These are phyloP conservation scores for Dicranocentrus wangi DNA, from an alignment of 2,888 invertebrate genomes.

Conservation along the genomic window DNA sequence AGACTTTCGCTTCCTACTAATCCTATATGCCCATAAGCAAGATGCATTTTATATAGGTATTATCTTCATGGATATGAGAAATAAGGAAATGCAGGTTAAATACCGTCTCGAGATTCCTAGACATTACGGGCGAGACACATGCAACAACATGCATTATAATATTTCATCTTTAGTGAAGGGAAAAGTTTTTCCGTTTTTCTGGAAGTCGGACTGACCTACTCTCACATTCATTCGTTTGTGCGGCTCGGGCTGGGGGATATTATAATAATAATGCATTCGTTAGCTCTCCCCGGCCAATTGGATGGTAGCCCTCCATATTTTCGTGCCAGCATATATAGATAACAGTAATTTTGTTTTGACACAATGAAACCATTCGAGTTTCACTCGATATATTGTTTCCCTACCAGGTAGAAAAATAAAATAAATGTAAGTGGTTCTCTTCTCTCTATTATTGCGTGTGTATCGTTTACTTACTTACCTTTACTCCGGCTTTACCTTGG, in stretches of 20 bases:
- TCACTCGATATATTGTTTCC: slow-evolving; percentile 33
- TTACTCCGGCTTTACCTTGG: too few relatives aligned
- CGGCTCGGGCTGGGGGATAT: too few relatives aligned
- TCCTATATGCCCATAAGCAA: too few relatives aligned
- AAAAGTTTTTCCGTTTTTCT: slow-evolving; percentile 23
- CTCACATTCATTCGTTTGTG: background rate
- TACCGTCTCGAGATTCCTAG: too few relatives aligned
- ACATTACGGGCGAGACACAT: too few relatives aligned
- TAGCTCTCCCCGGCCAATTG: slow-evolving; percentile 2
- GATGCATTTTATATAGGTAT: too few relatives aligned
- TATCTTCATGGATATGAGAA: too few relatives aligned
- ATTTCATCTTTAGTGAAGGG: background rate
- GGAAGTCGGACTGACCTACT: slow-evolving; percentile 57
- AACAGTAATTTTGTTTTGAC: slow-evolving; percentile 33
- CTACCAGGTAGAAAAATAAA: background rate
- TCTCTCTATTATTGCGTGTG: too few relatives aligned
- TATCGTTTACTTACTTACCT: too few relatives aligned
- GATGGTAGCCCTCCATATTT: slow-evolving; percentile 30
- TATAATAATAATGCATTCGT: background rate
- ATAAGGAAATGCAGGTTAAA: too few relatives aligned
- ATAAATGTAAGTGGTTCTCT: background rate
- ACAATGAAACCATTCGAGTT: slow-evolving; percentile 29
- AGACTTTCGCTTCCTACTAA: too few relatives aligned
- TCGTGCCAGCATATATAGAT: slow-evolving; percentile 27
- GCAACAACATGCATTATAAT: too few relatives aligned